Evolutionary conservation across 2,113 vertebrate genomes (phyloP).

Genomic region (Barbus barbus): DNA sequence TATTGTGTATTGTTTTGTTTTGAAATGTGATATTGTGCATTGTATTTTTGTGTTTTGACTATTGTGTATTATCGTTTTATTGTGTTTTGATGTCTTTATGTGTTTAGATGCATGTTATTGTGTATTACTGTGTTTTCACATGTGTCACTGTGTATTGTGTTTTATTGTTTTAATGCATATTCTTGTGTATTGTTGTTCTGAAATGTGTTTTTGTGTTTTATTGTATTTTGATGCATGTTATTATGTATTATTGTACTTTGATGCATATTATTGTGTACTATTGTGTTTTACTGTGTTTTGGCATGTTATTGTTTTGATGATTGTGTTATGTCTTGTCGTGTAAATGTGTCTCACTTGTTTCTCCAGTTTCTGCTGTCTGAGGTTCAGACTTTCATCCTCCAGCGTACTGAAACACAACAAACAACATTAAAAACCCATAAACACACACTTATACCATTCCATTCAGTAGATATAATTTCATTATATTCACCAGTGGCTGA

Average conservation of each 20-base stretch:
- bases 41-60: background rate
- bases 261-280: background rate
- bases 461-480: background rate
- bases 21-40: too few species aligned
- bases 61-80: background rate
- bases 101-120: background rate
- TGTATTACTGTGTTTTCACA: too few species aligned
- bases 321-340: background rate
- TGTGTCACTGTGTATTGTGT: background rate
- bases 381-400: conserved; percentile 82
- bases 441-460: background rate
- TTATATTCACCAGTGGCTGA: background rate
- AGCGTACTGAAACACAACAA: conserved; percentile 75
- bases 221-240: background rate
- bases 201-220: background rate
- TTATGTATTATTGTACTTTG: background rate
- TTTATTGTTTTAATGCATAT: background rate
- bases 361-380: conserved; percentile 90
- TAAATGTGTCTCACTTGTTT: conserved; percentile 82
- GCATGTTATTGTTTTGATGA: too few species aligned
- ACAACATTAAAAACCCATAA: background rate
- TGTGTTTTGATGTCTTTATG: background rate
- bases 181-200: background rate
- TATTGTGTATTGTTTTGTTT: background rate
- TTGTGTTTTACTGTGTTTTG: background rate